A percentile compares a stretch with the other conserved stretches of the same genome.
phyloP scores from a whole-genome alignment of 1,140 invertebrate species.

The Cryptotermes secundus region DNA sequence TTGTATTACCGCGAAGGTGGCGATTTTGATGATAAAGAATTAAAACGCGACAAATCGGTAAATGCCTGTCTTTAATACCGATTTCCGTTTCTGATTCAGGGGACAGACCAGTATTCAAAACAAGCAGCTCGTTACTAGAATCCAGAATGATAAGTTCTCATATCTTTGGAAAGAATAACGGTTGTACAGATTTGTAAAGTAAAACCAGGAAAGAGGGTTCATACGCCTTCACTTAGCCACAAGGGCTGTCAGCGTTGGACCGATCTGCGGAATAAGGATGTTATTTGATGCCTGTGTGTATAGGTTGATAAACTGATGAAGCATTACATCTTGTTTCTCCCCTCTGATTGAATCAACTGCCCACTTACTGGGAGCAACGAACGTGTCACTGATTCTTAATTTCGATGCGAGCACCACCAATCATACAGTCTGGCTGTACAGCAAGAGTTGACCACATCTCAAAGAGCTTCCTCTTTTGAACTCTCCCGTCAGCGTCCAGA shows the following conservation, averaged over 20 bases:
- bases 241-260: background rate
- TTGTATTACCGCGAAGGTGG: no score
- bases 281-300: background rate
- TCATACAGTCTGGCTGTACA: background rate
- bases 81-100: no score
- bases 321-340: background rate
- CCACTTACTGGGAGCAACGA: background rate
- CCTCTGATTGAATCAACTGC: background rate
- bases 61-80: no score
- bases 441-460: background rate
- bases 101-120: no score
- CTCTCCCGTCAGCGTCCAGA: no score
- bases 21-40: no score
- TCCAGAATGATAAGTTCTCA: no score
- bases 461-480: background rate
- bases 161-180: no score
- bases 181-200: no score
- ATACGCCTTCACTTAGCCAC: background rate
- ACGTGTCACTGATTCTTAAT: constrained; percentile 19
- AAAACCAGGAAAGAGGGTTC: background rate
- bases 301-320: background rate
- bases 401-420: background rate
- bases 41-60: no score
- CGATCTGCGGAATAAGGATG: background rate
- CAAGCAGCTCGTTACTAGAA: no score